These are phyloP conservation scores for Ooceraea biroi DNA, from an alignment of 1,140 invertebrate genomes.

Conservation along the genomic window DNA sequence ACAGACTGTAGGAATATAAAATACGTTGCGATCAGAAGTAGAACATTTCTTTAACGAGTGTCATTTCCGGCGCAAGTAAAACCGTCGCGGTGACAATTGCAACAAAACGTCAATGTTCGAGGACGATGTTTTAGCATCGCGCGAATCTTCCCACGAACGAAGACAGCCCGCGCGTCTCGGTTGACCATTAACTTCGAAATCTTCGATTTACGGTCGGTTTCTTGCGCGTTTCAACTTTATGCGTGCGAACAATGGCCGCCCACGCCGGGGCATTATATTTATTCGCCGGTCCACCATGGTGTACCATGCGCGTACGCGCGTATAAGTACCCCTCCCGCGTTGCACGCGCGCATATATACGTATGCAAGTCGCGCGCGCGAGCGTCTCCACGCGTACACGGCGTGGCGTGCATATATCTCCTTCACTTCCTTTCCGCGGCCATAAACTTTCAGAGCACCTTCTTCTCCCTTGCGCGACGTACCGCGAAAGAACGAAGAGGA, in stretches of 20 bases:
- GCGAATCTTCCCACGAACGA: constrained; percentile 61
- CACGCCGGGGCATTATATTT: constrained; percentile 82
- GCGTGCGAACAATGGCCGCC: constrained; percentile 83
- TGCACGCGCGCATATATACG: constrained; percentile 13
- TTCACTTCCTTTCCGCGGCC: constrained; percentile 73
- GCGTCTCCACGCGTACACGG: constrained; percentile 49
- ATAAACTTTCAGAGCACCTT: constrained; percentile 79
- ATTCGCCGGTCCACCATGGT: constrained; percentile 76
- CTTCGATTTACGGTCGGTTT: constrained; percentile 76
- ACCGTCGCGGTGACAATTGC: constrained; percentile 14
- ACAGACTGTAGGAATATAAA: background rate
- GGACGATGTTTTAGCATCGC: background rate
- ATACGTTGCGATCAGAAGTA: background rate
- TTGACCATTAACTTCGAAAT: constrained; percentile 76
- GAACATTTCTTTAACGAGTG: background rate
- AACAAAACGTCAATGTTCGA: background rate
- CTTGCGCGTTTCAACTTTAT: constrained; percentile 75
- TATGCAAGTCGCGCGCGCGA: constrained; percentile 34
- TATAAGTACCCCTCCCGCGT: constrained; percentile 29
- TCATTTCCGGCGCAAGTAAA: background rate
- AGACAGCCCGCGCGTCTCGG: constrained; percentile 39
- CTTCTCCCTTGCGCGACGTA: constrained; percentile 61
- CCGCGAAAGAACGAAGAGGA: constrained; percentile 53
- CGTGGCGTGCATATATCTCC: constrained; percentile 68
- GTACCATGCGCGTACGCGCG: constrained; percentile 19